A percentile compares a stretch with the other conserved stretches of the same genome.
These are phyloP conservation scores for Tetanocera ferruginea DNA, from an alignment of 2,888 invertebrate species.

Conservation along the genomic window DNA sequence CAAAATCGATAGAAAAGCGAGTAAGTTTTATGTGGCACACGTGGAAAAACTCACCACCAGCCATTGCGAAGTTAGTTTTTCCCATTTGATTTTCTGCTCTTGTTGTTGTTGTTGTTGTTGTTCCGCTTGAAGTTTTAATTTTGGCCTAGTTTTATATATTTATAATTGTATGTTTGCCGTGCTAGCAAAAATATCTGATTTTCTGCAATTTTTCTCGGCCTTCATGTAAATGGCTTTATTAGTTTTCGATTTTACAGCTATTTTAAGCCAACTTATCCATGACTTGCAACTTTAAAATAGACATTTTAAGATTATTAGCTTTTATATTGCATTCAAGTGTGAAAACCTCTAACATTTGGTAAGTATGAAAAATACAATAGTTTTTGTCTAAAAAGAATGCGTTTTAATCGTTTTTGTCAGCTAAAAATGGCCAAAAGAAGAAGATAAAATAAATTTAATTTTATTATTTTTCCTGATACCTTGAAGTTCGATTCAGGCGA, in stretches of 20 bases:
- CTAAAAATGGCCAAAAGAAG: no score
- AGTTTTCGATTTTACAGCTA: background rate
- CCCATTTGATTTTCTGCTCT: background rate
- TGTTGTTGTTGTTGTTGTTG: background rate
- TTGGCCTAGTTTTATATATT: slow-evolving; percentile 29
- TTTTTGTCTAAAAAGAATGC: no score
- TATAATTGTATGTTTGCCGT: slow-evolving; percentile 1
- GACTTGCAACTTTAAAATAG: no score
- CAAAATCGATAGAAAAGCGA: slow-evolving; percentile 24
- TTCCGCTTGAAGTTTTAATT: background rate
- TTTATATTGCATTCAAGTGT: no score
- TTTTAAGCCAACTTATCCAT: no score
- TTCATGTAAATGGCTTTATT: background rate
- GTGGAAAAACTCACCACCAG: slow-evolving; percentile 22
- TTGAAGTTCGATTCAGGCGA: no score
- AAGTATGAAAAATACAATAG: no score
- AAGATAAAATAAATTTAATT: no score
- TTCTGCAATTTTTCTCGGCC: background rate
- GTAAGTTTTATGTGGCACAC: slow-evolving; percentile 12
- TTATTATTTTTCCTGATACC: no score
- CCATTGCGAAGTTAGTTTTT: background rate
- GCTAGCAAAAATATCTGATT: slow-evolving; percentile 20
- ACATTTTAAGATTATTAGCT: no score
- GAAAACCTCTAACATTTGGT: no score
- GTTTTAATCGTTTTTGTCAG: no score